phyloP scores from a whole-genome alignment of 2,888 invertebrate genomes.

The Troglohyphantes excavatus region DNA sequence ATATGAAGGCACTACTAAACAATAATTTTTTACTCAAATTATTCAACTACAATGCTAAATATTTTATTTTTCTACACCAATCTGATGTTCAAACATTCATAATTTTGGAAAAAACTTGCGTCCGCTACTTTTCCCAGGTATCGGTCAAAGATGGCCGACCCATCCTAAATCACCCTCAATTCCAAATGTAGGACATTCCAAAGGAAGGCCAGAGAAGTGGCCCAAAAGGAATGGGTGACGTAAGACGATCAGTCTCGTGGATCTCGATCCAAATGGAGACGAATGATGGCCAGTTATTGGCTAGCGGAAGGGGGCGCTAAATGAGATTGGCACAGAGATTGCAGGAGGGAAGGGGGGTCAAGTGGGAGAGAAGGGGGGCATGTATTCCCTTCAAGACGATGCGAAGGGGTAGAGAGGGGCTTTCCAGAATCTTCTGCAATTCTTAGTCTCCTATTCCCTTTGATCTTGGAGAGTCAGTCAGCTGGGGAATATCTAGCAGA shows the following conservation, averaged over 20 bases:
- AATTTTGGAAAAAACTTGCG: too few relatives aligned
- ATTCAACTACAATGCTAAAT: too few relatives aligned
- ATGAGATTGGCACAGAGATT: slow-evolving; percentile 40
- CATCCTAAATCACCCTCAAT: slow-evolving; percentile 4
- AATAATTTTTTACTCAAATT: too few relatives aligned
- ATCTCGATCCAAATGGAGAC: slow-evolving; percentile 47
- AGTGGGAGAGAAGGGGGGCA: slow-evolving; percentile 40
- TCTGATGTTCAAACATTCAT: too few relatives aligned
- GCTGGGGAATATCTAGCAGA: neutral
- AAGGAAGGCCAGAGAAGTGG: too few relatives aligned
- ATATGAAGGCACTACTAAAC: too few relatives aligned
- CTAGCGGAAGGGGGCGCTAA: slow-evolving; percentile 43
- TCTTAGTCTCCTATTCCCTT: slow-evolving; percentile 44
- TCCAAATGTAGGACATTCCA: slow-evolving; percentile 18
- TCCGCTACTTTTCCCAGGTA: too few relatives aligned
- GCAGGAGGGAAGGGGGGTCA: slow-evolving; percentile 28
- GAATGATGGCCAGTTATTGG: slow-evolving; percentile 51
- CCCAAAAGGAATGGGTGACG: slow-evolving; percentile 3
- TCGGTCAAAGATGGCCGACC: slow-evolving; percentile 28
- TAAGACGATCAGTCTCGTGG: slow-evolving; percentile 46
- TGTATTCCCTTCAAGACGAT: slow-evolving; percentile 32
- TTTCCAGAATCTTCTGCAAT: slow-evolving; percentile 18
- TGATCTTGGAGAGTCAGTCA: slow-evolving; percentile 37
- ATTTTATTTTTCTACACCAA: too few relatives aligned
- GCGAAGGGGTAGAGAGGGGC: too few relatives aligned